phyloP scores from a whole-genome alignment of 2,113 vertebrate genomes.

The Electrona antarctica region DNA sequence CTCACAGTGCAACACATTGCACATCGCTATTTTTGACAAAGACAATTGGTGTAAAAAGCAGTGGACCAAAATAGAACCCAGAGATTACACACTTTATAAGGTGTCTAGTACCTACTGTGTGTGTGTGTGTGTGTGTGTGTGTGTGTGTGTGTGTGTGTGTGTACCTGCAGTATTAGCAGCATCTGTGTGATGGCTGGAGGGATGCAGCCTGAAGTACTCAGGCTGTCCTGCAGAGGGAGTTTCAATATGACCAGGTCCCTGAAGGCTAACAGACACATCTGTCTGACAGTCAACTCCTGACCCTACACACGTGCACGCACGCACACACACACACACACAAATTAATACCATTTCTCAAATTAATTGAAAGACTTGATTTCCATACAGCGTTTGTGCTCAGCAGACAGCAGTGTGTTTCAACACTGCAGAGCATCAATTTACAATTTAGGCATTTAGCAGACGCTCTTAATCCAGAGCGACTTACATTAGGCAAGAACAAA shows the following conservation, averaged over 20 bases:
- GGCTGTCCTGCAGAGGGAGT: slow-evolving; percentile 83
- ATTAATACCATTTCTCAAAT: too few relatives aligned
- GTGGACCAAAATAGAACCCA: background rate
- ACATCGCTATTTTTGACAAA: too few relatives aligned
- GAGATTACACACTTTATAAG: background rate
- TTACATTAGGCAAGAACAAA: too few relatives aligned
- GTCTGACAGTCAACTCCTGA: slow-evolving; percentile 92
- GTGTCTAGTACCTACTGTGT: too few relatives aligned
- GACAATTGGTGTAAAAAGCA: too few relatives aligned
- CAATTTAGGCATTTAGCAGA: too few relatives aligned
- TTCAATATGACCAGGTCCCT: slow-evolving; percentile 90
- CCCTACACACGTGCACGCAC: slow-evolving; percentile 76
- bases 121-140: background rate
- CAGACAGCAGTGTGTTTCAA: too few relatives aligned
- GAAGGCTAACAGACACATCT: slow-evolving; percentile 93
- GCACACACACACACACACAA: background rate
- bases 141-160: slow-evolving; percentile 1
- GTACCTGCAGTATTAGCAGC: slow-evolving; percentile 91
- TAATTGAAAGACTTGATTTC: too few relatives aligned
- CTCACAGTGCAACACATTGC: too few relatives aligned
- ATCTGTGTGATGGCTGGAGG: slow-evolving; percentile 90
- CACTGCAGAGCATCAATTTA: too few relatives aligned
- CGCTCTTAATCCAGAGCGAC: too few relatives aligned
- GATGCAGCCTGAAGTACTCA: slow-evolving; percentile 71
- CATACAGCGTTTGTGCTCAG: too few relatives aligned